Percentiles rank a stretch among this genome's conserved stretches.
Evolutionary conservation across 1,140 invertebrate genomes (phyloP).

Genomic region (Psilanteris sp.): DNA sequence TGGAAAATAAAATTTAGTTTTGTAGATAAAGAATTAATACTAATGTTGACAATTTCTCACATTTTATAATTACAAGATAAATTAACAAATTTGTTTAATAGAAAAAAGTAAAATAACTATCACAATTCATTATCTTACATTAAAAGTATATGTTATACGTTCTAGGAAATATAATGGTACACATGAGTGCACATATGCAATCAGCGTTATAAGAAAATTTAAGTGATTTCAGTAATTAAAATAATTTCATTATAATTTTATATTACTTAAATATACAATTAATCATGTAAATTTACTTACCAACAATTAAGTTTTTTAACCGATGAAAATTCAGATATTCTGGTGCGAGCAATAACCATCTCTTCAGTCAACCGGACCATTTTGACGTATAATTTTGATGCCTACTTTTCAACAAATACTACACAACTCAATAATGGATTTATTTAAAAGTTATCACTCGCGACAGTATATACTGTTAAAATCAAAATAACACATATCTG

Average conservation of each 20-base stretch:
- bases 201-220: too few relatives aligned
- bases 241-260: too few relatives aligned
- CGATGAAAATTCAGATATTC: constrained; percentile 88
- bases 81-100: too few relatives aligned
- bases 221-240: too few relatives aligned
- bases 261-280: too few relatives aligned
- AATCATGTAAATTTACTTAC: constrained; percentile 83
- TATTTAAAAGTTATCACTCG: not conserved
- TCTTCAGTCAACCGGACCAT: constrained; percentile 93
- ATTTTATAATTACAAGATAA: too few relatives aligned
- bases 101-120: too few relatives aligned
- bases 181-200: constrained; percentile 3
- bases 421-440: not conserved
- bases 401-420: constrained; percentile 14
- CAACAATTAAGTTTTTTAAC: constrained; percentile 95
- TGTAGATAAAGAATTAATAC: too few relatives aligned
- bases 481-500: too few relatives aligned
- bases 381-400: constrained; percentile 46
- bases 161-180: constrained; percentile 19
- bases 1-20: constrained; percentile 82
- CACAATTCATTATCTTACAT: too few relatives aligned
- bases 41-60: too few relatives aligned
- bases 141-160: too few relatives aligned
- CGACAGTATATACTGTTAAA: not conserved
- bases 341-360: constrained; percentile 93